Evolutionary conservation across 2,113 vertebrate genomes (phyloP), one percentile per base, ranked within the genome.

Genomic region (Semicossyphus pulcher): DNA sequence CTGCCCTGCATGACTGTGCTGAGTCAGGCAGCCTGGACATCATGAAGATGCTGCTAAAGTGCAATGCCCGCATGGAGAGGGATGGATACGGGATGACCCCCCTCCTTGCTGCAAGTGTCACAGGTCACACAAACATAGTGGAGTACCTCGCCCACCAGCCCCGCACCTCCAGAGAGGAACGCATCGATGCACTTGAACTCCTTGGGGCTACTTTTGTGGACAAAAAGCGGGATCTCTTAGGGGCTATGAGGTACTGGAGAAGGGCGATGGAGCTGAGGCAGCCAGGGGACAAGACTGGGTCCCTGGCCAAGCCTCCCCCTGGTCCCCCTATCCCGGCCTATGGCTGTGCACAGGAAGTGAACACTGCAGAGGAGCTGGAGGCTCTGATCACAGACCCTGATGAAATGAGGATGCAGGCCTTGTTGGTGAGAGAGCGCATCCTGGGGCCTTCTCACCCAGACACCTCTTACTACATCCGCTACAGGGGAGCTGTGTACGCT

Each of bases 31-130:
- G 97, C 76, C 90, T 99, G 92, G 97, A 99, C 83, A 99, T 99
- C 89, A 93, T 98, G 93, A 97, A 96, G 89, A 94, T 99, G 54
- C 89, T 99, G 86, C 92, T 99, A 0, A 95, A 95, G 80, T 94
- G 95, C 82, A 92, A 89, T 4, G 97, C 97, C 0, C 93, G 93
- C 71, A 97, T 98, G 97, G 97, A 98, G 76, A 93, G 95, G 0
- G 97, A 98, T 0, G 97, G 97, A 6, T 99, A 99, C 0, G 95
- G 97, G 1, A 99, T 99, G 97, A 99, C 97, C 1, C 97, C 97
- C 0, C 93, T 98, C 32, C 93, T 99, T 1, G 97, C 97, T 0
- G 97, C 97, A 16, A 98, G 97, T 0, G 96, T 98, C 18, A 98
- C 97, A 0, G 96, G 97, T 8, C 97, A 98, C 92, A 97, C 96